Evolutionary conservation across 1,140 invertebrate species (phyloP).

Genomic region (Halesus radiatus): DNA sequence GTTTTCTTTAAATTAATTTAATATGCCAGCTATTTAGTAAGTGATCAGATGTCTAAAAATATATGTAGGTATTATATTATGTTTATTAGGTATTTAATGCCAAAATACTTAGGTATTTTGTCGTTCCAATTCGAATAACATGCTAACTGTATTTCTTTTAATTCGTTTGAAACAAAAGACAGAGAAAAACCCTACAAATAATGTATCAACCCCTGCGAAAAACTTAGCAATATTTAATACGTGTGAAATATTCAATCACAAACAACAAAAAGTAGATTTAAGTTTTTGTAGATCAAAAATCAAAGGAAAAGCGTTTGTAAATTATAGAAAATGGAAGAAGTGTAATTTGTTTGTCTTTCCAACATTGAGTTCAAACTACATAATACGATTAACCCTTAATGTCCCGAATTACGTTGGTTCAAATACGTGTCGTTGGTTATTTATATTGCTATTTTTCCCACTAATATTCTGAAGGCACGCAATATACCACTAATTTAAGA

Average conservation of each 20-base stretch:
- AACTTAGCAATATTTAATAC: no score
- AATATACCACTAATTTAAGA: slow-evolving; percentile 53
- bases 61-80: slow-evolving; percentile 46
- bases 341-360: no score
- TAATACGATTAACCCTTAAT: neutral
- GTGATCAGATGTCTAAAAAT: slow-evolving; percentile 57
- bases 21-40: slow-evolving; percentile 53
- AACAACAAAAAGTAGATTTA: no score
- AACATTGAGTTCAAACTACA: no score
- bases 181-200: no score
- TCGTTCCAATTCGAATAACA: slow-evolving; percentile 18
- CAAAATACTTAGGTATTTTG: slow-evolving; percentile 44
- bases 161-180: neutral
- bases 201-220: no score
- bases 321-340: no score
- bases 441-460: slow-evolving; percentile 42
- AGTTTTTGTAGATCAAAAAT: no score
- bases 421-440: slow-evolving; percentile 1
- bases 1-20: slow-evolving; percentile 44
- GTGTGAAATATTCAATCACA: no score
- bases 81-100: slow-evolving; percentile 45
- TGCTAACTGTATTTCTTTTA: neutral
- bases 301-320: no score
- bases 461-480: slow-evolving; percentile 54
- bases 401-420: neutral